Evolutionary conservation across 2,888 invertebrate genomes (phyloP), one percentile per base, ranked within the genome.

Genomic region (Lasius fuliginosus): DNA sequence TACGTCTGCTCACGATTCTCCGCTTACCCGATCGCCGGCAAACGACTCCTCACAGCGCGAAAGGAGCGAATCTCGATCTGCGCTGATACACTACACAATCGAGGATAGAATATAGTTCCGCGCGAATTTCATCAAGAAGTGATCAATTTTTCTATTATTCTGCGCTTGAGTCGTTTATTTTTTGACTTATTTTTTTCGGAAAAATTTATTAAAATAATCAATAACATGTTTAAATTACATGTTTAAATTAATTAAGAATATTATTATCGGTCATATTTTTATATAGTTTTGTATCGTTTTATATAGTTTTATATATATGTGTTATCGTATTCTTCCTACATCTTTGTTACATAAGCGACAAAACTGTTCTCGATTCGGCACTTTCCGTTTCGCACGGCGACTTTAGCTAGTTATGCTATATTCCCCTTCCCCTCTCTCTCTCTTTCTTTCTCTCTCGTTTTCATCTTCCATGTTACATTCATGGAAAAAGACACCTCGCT

Each of bases 1-100:
- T 87, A 89, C 82, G 87, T 83, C 30, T 69, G 84, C 18, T 74
- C 46, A 60, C 79, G 65, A 42, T 67, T 30, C 6, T 27, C 18
- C 46, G 46, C 30, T 68, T 82, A 49, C 79, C 77, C 67, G 89
- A 64, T 64, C 67, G 23, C 64, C 53, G 46, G 33, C 42, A 53
- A 53, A 53, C 8, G 62, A 36, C 67, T 64, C 68, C n/a, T 33
- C 30, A 8, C 68, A 53, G 27, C 36, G 75, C 46, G 49, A 67
- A 49, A 68, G 33, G 69, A 76, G 18, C 23, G 18, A 67, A 1
- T 18, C 33, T 49, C 30, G 15, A 33, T 3, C 4, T 36, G 23
- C 12, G 11, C 36, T 1, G 36, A 6, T 65, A 6, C 15, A 67
- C 18, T 33, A 42, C n/a, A 3, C 6, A 4, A 9, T 46, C 4